Base-by-base conservation (phyloP, 2,797 vertebrate species). In the Oreonectes daqikongensis region DNA sequence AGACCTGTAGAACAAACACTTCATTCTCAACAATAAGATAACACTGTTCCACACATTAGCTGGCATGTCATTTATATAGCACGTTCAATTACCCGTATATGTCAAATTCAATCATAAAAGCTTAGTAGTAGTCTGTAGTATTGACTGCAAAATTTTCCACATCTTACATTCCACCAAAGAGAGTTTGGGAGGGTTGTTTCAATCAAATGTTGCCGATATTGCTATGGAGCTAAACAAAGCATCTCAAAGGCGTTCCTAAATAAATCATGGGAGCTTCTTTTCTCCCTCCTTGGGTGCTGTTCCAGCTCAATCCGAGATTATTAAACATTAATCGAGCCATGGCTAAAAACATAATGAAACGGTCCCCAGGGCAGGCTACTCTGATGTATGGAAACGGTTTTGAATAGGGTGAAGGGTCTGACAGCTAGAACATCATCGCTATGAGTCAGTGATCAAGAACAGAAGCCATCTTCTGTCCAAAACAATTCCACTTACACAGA, bases 311-410 rank as follows among this genome's bases (percentile, higher is more conserved):
- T 67, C 57, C 55, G 30, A 70, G 69, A 72, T 73, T 60, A 80
- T 85, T 69, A 81, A 80, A 84, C 52, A 81, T 84, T 84, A 83
- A 85, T 82, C 14, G 30, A 35, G 52, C 63, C 72, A 65, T 57
- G 59, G 61, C 57, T 32, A 60, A 38, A 22, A 59, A 75, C 64
- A 30, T 75, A 75, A 80, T 53, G 65, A 78, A 66, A 70, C 11
- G n/a, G 26, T 78, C 61, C 63, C 40, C n/a, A 53, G 48, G 66
- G 69, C 52, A 61, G 35, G 72, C 17, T 57, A 53, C 46, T 53
- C 20, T 50, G 44, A 77, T 35, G 20, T 67, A 79, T 71, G 64
- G 42, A 79, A 75, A 77, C 46, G 5, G 12, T 75, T 46, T 66
- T 69, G 70, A 64, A 77, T 28, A 10, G 53, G 35, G 28, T 20